phyloP scores from a whole-genome alignment of 2,888 invertebrate genomes.

The Helicoverpa assulta region DNA sequence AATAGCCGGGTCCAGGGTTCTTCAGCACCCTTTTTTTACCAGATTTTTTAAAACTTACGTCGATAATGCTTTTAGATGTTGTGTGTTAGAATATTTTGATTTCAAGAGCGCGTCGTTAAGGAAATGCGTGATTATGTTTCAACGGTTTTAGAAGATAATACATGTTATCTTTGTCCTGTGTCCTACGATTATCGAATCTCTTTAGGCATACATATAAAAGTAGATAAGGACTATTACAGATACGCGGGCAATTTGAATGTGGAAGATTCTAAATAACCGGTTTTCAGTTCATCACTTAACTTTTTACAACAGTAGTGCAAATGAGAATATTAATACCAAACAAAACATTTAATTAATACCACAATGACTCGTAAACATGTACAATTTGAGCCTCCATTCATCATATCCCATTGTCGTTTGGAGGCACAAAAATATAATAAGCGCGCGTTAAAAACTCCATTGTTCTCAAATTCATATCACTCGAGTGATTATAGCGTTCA shows the following conservation, averaged over 20 bases:
- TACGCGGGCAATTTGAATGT: background rate
- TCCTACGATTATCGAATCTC: slow-evolving; percentile 29
- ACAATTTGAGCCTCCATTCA: slow-evolving; percentile 27
- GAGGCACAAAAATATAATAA: slow-evolving; percentile 40
- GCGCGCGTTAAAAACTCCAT: slow-evolving; percentile 47
- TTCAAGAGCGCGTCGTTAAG: slow-evolving; percentile 71
- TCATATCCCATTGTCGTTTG: slow-evolving; percentile 40
- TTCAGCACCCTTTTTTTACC: slow-evolving; percentile 83
- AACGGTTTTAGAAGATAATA: slow-evolving; percentile 41
- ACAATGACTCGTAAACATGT: slow-evolving; percentile 24
- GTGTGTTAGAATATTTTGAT: slow-evolving; percentile 83
- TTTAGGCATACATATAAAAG: slow-evolving; percentile 5
- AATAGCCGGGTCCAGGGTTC: slow-evolving; percentile 84
- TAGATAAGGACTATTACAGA: background rate
- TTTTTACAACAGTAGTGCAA: background rate
- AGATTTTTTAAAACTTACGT: slow-evolving; percentile 73
- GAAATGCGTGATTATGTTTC: slow-evolving; percentile 44
- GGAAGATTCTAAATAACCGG: background rate
- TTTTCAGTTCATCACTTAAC: background rate
- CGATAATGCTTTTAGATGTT: slow-evolving; percentile 87
- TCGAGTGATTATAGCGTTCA: slow-evolving; percentile 48
- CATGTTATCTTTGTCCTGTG: slow-evolving; percentile 22
- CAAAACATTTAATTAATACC: background rate
- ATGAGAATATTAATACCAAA: background rate
- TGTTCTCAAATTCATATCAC: slow-evolving; percentile 58